phyloP scores from a whole-genome alignment of 1,140 invertebrate genomes.

The Bombus difficillimus region DNA sequence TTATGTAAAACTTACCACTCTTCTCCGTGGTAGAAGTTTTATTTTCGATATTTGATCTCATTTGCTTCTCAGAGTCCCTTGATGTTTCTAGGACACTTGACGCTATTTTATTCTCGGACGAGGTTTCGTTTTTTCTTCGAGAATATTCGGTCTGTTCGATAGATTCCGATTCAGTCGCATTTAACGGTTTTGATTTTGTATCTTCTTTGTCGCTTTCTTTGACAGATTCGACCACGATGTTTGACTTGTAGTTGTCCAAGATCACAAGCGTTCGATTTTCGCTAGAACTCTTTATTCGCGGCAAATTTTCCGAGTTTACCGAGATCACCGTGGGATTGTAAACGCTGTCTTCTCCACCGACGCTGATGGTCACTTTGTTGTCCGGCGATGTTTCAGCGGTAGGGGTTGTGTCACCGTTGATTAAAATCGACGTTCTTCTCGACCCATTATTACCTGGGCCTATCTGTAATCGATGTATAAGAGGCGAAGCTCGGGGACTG shows the following conservation, averaged over 20 bases:
- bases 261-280: conserved; percentile 81
- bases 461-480: conserved; percentile 85
- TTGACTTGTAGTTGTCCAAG: conserved; percentile 79
- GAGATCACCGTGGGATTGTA: conserved; percentile 81
- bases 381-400: conserved; percentile 83
- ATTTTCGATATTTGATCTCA: conserved; percentile 13
- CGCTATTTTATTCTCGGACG: not conserved
- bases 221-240: conserved; percentile 76
- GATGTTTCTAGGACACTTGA: not conserved
- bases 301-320: conserved; percentile 73
- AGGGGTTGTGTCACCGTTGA: conserved; percentile 88
- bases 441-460: conserved; percentile 78
- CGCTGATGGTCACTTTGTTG: conserved; percentile 82
- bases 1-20: not conserved
- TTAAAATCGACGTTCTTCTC: conserved; percentile 89
- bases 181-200: not conserved
- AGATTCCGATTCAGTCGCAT: not conserved
- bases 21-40: conserved; percentile 15
- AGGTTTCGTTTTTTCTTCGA: not conserved
- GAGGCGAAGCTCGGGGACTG: conserved; percentile 75
- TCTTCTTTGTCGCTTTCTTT: conserved; percentile 35
- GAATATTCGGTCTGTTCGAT: not conserved
- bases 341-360: conserved; percentile 78
- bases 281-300: conserved; percentile 68
- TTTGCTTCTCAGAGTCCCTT: conserved; percentile 23